Base-by-base conservation (phyloP, 2,888 invertebrate species). In the Mimas tiliae region DNA sequence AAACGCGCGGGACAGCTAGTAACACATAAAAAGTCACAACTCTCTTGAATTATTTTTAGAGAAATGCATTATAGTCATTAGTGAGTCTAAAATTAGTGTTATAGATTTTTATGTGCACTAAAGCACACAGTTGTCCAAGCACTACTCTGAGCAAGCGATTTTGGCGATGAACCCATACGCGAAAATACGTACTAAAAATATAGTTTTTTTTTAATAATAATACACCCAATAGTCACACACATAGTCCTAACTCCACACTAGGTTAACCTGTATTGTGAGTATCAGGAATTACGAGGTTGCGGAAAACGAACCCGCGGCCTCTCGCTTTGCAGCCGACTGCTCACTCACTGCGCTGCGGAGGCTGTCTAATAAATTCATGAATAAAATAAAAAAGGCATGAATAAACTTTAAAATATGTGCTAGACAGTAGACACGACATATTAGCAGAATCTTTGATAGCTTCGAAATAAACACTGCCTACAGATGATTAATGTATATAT, bases 361-460 rank as follows among this genome's bases (percentile, higher is more conserved):
- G n/a, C n/a, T n/a, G n/a, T n/a, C n/a, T n/a, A n/a, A n/a, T n/a
- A n/a, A n/a, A n/a, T n/a, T n/a, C n/a, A n/a, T n/a, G n/a, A n/a
- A n/a, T n/a, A n/a, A n/a, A n/a, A n/a, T n/a, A n/a, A n/a, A n/a
- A n/a, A n/a, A n/a, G n/a, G n/a, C 16, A 64, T 11, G 11, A 27
- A 64, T 7, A 52, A 64, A 64, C 8, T 42, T 58, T 19, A 42
- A 6, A 58, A 58, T 19, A 19, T 42, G 58, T 42, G 58, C 58
- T 58, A 19, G 42, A 58, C 16, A 42, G 42, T 58, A 19, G 42
- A 58, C 16, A 42, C 58, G 42, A 42, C 58, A 42, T 38, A 42
- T 58, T 42, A 19, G 21, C 38, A 58, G 21, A 58, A 42, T 58
- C 16, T 58, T 58, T 58, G 38, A 77, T 47, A 47, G 48, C n/a